Base-by-base conservation (phyloP, 1,140 invertebrate species). In the Halictus rubicundus region DNA sequence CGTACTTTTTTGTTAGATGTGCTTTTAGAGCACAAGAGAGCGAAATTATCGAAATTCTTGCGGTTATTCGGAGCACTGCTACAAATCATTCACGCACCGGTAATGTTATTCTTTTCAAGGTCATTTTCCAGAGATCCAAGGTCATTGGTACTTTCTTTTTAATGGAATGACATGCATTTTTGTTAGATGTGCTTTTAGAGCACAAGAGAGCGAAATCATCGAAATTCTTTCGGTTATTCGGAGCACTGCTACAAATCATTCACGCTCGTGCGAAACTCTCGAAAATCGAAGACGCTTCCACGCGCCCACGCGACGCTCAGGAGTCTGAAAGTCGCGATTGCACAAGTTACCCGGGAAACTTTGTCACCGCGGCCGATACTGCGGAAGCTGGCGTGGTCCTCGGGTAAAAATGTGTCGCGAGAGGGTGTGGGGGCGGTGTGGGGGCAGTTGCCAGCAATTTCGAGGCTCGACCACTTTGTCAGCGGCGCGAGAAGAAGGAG, bases 381-480 rank as follows among this genome's bases (percentile, higher is more conserved):
- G 8, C 21, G n/a, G 54, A 59, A 60, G 61, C 54, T 61, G 52
- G 74, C 23, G 21, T 23, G 68, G 23, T 64, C 46, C 7, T 19
- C 25, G 6, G 16, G 25, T 19, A 68, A 68, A 80, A 80, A 80
- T 75, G 27, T 27, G 52, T 72, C 16, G 42, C 7, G 39, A 9
- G 6, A 42, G 10, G 39, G 7, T 9, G 10, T 0, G 42, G 42
- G 42, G 42, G 42, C 0, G 10, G 52, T 16, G 42, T n/a, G 12
- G 39, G 32, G 46, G n/a, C 9, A 32, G 57, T 76, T 68, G 9
- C 60, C n/a, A 46, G 68, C 74, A 84, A 85, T 85, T 85, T 65
- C 57, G 59, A 76, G 57, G 69, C 54, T 46, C 68, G 21, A 46
- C 37, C 75, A 71, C 79, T 85, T 85, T 82, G 83, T 85, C 83